Base-by-base conservation (phyloP, 2,113 vertebrate species). In the Puffinus mauretanicus region DNA sequence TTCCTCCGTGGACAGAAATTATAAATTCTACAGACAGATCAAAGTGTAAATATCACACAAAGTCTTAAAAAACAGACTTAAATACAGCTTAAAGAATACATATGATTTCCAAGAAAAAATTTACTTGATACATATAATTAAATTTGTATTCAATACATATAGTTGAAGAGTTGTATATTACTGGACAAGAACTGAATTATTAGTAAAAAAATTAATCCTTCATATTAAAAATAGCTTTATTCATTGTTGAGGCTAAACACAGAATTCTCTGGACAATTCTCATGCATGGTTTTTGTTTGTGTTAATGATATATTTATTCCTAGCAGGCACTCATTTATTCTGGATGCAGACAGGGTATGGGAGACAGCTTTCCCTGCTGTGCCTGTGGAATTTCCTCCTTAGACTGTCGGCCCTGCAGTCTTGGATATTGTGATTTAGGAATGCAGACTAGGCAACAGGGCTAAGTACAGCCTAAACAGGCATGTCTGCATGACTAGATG, bases 401-500 rank as follows among this genome's bases (percentile, higher is more conserved):
- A n/a, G 27, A 3, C 29, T 9, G 7, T 13, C 55, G 66, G 46
- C 40, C 34, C 27, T 82, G 25, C 13, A 49, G 8, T 18, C 18
- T 3, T 16, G 66, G 42, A 10, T 80, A 34, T 0, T 36, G 64
- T 27, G 51, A 32, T 46, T 61, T 15, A 30, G 60, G 36, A 69
- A 36, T 5, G 14, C 27, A 69, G 52, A n/a, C 7, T 11, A 51
- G 36, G 22, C 21, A 65, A 27, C 32, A 11, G 34, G 20, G 67
- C 62, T 16, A 12, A 36, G 24, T 4, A 11, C 6, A 44, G 25
- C 21, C 60, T 18, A 12, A 70, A 21, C 1, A 24, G 20, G 21
- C 0, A 6, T 1, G 10, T 5, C 16, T 13, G 10, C 21, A 11
- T 1, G 5, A 19, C 32, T 30, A 44, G n/a, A 1, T 3, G 11